phyloP scores from a whole-genome alignment of 1,140 invertebrate species.

The Hyles euphorbiae region DNA sequence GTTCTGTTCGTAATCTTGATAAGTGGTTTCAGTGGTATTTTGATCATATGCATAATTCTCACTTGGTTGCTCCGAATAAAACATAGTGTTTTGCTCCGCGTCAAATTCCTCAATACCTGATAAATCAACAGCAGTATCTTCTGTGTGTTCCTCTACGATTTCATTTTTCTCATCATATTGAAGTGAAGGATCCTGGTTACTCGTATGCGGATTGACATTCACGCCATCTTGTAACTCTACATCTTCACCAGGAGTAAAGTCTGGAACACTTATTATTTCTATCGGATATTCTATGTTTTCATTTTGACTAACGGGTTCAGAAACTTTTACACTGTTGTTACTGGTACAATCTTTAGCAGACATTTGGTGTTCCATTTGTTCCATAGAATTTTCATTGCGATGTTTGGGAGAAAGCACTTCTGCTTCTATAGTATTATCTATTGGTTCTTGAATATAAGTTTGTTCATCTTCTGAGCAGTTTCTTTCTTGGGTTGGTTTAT shows the following conservation, averaged over 20 bases:
- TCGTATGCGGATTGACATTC: constrained; percentile 13
- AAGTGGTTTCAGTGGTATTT: constrained; percentile 14
- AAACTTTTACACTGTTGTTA: neutral
- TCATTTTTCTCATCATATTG: constrained; percentile 2
- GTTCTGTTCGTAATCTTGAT: constrained; percentile 24
- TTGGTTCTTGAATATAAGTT: no score
- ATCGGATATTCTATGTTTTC: constrained; percentile 16
- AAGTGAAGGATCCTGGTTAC: neutral
- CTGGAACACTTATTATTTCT: constrained; percentile 21
- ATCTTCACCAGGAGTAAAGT: constrained; percentile 17
- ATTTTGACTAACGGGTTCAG: neutral
- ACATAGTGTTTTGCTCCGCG: constrained; percentile 46
- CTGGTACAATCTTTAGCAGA: neutral
- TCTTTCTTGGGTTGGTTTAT: no score
- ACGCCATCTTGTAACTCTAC: constrained; percentile 14
- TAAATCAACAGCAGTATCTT: constrained; percentile 10
- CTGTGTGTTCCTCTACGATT: constrained; percentile 7
- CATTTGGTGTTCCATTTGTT: no score
- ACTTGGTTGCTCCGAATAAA: constrained; percentile 40
- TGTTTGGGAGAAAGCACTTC: no score
- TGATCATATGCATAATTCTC: constrained; percentile 31
- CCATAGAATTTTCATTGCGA: no score
- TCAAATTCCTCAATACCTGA: constrained; percentile 43
- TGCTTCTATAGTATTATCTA: no score
- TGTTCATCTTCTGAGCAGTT: no score